Evolutionary conservation across 2,797 vertebrate genomes (phyloP), one percentile per base, ranked within the genome.

Genomic region (Xiphorhynchus erythropygius): DNA sequence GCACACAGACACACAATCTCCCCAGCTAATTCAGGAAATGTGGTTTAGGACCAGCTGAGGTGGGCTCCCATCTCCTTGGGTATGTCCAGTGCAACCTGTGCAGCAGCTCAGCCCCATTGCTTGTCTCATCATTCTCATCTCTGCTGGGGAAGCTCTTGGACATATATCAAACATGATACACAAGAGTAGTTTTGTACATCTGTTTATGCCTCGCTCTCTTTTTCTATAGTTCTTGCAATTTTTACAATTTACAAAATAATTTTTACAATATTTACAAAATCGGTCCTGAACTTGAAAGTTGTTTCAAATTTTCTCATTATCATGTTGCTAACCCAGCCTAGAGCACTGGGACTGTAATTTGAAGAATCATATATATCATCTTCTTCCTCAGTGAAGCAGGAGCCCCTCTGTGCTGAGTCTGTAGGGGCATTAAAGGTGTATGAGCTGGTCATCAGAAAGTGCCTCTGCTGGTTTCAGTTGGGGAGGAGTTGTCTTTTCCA

Each of bases 81-180:
- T 25, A 16, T 8, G 4, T 18, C 33, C 68, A n/a, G 3, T 32
- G 3, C 25, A 27, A 37, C 6, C 44, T 8, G 14, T 41, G 64
- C 30, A 76, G 37, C 3, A 1, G 47, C 50, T 18, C 17, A 46
- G 32, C 53, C 41, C 27, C 4, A 2, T 9, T 30, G 30, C 1
- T 13, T 42, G 13, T 55, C 37, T 59, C 4, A 0, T 4, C 0
- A 0, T 15, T 67, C 33, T 64, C 15, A 2, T 35, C 52, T 22
- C 56, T 10, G 1, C 23, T 18, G 9, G 24, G 33, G n/a, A 57
- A 60, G 22, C 33, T 46, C 21, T 28, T n/a, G 33, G 42, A 10
- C 3, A 0, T 3, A 23, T 33, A 5, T 33, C 82, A 35, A 21
- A 13, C 5, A 4, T 2, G 2, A 44, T 28, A 5, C 15, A 5